Conservation (phyloP, 2,113 vertebrate genomes). For the Genyomyrus donnyi region DNA sequence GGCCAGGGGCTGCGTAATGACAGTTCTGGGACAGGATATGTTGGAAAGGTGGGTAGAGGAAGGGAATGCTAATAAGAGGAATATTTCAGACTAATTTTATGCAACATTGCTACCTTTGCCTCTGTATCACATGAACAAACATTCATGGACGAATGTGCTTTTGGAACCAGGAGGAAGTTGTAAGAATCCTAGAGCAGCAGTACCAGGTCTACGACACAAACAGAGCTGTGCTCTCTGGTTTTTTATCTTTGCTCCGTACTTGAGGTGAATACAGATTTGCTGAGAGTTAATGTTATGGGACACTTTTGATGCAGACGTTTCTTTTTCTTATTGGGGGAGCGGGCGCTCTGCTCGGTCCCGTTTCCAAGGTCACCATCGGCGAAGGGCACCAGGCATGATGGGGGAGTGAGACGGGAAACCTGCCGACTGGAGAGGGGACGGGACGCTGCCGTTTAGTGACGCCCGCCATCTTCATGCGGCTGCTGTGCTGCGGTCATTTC, state of each 20-base stretch:
- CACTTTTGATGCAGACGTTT: background rate
- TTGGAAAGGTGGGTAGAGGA: constrained; percentile 19
- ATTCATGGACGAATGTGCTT: constrained; percentile 26
- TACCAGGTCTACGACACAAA: background rate
- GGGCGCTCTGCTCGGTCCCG: constrained; percentile 40
- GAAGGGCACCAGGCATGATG: constrained; percentile 42
- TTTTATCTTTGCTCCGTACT: background rate
- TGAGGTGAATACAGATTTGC: constrained; percentile 7
- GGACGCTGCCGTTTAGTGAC: background rate
- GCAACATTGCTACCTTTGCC: constrained; percentile 42
- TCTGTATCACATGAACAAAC: constrained; percentile 25
- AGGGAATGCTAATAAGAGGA: constrained; percentile 27
- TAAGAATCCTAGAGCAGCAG: background rate
- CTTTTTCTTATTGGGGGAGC: constrained; percentile 19
- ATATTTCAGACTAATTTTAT: constrained; percentile 51
- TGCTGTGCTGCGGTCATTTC: background rate
- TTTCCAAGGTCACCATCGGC: constrained; percentile 54
- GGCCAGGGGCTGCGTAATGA: background rate
- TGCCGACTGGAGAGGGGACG: constrained; percentile 40
- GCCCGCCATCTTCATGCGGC: background rate
- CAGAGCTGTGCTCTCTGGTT: background rate
- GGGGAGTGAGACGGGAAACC: constrained; percentile 27
- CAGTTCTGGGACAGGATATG: constrained; percentile 7
- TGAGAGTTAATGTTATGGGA: background rate
- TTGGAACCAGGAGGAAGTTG: background rate